Conservation (phyloP, 1,140 invertebrate genomes). For the Trachelipus rathkii region DNA sequence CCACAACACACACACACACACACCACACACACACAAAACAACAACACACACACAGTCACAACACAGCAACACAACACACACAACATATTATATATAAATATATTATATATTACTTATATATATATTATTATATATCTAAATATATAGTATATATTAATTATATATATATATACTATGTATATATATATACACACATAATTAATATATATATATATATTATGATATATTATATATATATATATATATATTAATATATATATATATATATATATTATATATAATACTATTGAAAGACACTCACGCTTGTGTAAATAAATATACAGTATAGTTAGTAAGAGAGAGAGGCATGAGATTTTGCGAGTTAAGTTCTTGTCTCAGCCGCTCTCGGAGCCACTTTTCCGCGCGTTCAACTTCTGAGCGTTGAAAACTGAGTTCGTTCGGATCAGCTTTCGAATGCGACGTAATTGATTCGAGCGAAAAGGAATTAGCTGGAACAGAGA, state of each 20-base stretch:
- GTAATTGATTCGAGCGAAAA: conserved; percentile 8
- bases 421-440: neutral
- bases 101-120: too few relatives aligned
- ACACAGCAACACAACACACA: too few relatives aligned
- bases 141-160: too few relatives aligned
- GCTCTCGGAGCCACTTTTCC: neutral
- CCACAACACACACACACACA: too few relatives aligned
- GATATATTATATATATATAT: too few relatives aligned
- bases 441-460: neutral
- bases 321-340: neutral
- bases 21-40: too few relatives aligned
- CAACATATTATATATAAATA: too few relatives aligned
- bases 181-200: too few relatives aligned
- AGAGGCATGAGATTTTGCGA: neutral
- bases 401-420: neutral
- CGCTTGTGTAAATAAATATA: neutral
- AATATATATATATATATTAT: too few relatives aligned
- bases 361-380: neutral
- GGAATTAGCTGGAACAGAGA: conserved; percentile 9
- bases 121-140: too few relatives aligned
- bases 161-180: too few relatives aligned
- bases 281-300: neutral
- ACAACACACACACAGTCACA: too few relatives aligned
- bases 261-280: conserved; percentile 13
- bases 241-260: neutral